Evolutionary conservation across 2,797 vertebrate genomes (phyloP), one percentile per base, ranked within the genome.

Genomic region (Ptychobarbus kaznakovi): DNA sequence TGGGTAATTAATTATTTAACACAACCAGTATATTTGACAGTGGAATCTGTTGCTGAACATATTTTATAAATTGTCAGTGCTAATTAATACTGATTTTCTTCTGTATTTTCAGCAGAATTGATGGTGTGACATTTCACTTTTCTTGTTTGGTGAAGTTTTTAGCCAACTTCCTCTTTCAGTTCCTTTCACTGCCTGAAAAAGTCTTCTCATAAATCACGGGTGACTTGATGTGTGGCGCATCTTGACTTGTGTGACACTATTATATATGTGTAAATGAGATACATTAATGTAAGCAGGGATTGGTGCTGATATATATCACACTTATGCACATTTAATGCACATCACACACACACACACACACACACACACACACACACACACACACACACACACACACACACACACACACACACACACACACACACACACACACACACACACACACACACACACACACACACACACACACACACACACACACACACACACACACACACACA

Each of bases 161-260:
- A 28, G 4, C 12, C 53, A 63, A 76, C 80, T 86, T 88, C 80
- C 53, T 46, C 15, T 83, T 86, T 83, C 51, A 53, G n/a, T 88
- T 83, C 81, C 53, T 80, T 70, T 80, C 58, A 44, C 28, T 68
- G 61, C 38, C n/a, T 7, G 2, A 74, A 73, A 20, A 28, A 82
- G 25, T 16, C 2, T 56, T 56, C 25, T 58, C 3, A 22, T 35
- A 46, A 73, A 22, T 58, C 15, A 13, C 28, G 51, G n/a, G 10
- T 61, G 20, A 69, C 69, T n/a, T 63, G n/a, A 58, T n/a, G 58
- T 75, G 28, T 38, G 11, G 4, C 4, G 2, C 53, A 49, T 49
- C 4, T 49, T 18, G 13, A 66, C 42, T 53, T 42, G 5, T 28
- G 3, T 38, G 70, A 4, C 42, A 44, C 2, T 22, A 18, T 46